These are phyloP conservation scores for Syngnathus acus DNA, from an alignment of 2,797 vertebrate species.

Conservation along the genomic window DNA sequence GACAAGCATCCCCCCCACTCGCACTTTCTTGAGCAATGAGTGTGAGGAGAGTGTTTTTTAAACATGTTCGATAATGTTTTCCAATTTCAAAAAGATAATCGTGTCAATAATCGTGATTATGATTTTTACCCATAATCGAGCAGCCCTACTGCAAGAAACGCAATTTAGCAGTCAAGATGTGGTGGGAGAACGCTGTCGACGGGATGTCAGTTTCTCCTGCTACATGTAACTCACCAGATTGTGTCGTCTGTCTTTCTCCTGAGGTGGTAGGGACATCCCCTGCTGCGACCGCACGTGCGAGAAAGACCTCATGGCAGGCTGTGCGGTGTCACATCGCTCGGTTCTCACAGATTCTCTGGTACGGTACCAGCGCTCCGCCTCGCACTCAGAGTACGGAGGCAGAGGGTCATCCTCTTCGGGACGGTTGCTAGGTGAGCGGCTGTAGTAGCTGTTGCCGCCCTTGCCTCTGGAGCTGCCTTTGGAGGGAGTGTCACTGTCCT, in stretches of 20 bases:
- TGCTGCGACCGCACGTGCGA: conserved; percentile 73
- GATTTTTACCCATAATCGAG: no score
- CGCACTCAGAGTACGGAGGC: conserved; percentile 87
- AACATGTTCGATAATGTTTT: no score
- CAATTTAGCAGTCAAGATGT: not conserved
- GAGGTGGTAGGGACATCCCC: conserved; percentile 61
- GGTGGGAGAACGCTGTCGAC: not conserved
- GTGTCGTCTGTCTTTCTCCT: conserved; percentile 80
- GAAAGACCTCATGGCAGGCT: conserved; percentile 65
- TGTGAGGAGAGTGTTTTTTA: no score
- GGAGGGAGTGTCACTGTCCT: conserved; percentile 84
- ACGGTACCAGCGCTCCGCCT: conserved; percentile 54
- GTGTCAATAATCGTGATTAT: no score
- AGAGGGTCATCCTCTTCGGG: conserved; percentile 80
- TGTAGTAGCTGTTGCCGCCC: conserved; percentile 65
- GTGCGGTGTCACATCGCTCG: conserved; percentile 59
- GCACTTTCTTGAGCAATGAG: no score
- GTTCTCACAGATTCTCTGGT: conserved; percentile 39
- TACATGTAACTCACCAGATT: conserved; percentile 88
- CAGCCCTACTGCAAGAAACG: no score
- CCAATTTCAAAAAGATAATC: no score
- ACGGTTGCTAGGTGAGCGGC: conserved; percentile 74
- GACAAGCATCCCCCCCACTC: no score
- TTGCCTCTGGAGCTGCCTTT: conserved; percentile 81
- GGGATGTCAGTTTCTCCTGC: conserved; percentile 26